These are phyloP conservation scores for Nasonovia ribisnigri DNA, from an alignment of 2,888 invertebrate species.

Conservation along the genomic window DNA sequence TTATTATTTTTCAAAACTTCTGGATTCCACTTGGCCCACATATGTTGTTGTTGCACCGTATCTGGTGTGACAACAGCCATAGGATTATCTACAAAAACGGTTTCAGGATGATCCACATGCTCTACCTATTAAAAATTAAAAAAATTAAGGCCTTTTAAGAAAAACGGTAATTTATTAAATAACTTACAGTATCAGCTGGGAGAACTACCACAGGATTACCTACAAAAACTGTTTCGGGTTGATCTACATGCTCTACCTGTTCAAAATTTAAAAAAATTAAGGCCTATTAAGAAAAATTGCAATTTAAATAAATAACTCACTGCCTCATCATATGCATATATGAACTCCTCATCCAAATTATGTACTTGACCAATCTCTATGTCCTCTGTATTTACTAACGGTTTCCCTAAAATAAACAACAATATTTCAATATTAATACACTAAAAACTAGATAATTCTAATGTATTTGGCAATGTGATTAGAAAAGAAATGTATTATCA, in stretches of 20 bases:
- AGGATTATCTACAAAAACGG: neutral
- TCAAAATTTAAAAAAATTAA: neutral
- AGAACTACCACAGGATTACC: neutral
- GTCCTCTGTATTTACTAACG: neutral
- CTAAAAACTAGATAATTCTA: neutral
- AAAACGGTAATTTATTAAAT: neutral
- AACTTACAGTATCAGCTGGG: too few species aligned
- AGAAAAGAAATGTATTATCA: too few species aligned
- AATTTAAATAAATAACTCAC: neutral
- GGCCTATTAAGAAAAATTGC: too few species aligned
- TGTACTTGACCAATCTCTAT: neutral
- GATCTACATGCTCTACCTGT: neutral
- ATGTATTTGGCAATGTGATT: neutral
- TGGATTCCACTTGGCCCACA: neutral
- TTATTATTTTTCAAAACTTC: neutral
- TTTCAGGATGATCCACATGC: neutral
- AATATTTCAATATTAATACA: neutral
- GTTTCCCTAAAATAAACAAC: neutral
- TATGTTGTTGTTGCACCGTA: neutral
- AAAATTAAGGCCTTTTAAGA: neutral
- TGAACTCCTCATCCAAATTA: neutral
- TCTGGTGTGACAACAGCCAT: neutral
- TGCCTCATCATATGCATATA: neutral
- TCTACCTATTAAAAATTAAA: neutral
- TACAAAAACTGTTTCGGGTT: neutral